Evolutionary conservation across 2,113 vertebrate genomes (phyloP).

Genomic region (Rostratula benghalensis): DNA sequence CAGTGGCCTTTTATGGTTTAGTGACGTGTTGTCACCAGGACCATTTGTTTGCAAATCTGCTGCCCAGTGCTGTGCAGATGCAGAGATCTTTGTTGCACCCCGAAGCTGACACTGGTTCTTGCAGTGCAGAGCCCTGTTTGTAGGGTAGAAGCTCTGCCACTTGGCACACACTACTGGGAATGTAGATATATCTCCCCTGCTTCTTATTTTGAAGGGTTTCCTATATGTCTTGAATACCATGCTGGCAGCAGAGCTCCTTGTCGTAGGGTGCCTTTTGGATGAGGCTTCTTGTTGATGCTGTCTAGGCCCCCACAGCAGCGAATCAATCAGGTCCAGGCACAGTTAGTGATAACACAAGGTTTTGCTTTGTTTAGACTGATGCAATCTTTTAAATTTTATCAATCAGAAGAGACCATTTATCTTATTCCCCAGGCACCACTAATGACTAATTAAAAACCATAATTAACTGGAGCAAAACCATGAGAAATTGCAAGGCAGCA

Average conservation of each 20-base stretch:
- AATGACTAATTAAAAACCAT: conserved; percentile 13
- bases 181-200: too few species aligned
- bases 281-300: not conserved
- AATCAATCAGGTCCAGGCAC: not conserved
- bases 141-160: not conserved
- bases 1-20: not conserved
- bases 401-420: not conserved
- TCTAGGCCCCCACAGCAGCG: not conserved
- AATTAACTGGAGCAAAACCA: conserved; percentile 10
- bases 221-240: accelerated
- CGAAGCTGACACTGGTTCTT: accelerated
- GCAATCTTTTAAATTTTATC: not conserved
- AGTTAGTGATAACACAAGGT: not conserved
- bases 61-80: not conserved
- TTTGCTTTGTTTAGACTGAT: not conserved
- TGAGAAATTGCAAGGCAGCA: not conserved
- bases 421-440: not conserved
- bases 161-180: not conserved
- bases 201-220: not conserved
- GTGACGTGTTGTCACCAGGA: not conserved
- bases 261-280: accelerated
- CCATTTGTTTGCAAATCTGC: not conserved
- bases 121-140: accelerated
- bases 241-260: not conserved
- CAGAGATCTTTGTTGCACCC: accelerated